Conservation (phyloP, 2,888 invertebrate genomes). For the Lymantria monacha region DNA sequence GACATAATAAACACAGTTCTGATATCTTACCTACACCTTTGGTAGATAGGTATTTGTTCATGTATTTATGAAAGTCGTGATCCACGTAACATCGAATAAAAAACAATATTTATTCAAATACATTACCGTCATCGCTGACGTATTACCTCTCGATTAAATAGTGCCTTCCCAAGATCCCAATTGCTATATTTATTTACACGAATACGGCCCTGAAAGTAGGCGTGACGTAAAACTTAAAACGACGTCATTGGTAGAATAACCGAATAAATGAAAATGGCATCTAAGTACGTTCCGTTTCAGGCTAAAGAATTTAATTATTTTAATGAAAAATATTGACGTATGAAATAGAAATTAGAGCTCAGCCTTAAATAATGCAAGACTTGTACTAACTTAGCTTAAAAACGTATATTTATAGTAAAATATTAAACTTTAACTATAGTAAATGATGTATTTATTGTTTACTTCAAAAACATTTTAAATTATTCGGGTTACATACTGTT, state of each 20-base stretch:
- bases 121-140: constrained; percentile 20
- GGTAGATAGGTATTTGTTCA: no score
- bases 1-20: no score
- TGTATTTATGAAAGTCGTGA: no score
- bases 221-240: constrained; percentile 67
- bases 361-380: background rate
- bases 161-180: constrained; percentile 32
- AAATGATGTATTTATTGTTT: background rate
- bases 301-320: background rate
- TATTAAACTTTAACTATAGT: background rate
- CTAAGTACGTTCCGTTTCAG: constrained; percentile 55
- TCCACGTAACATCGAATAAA: no score
- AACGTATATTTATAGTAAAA: background rate
- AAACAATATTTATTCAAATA: background rate
- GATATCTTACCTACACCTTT: no score
- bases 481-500: constrained; percentile 39
- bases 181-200: constrained; percentile 49
- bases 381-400: background rate
- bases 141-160: constrained; percentile 33
- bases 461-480: constrained; percentile 26
- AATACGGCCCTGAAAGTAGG: constrained; percentile 77
- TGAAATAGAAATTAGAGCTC: background rate
- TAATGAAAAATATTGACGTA: background rate
- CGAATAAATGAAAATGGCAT: constrained; percentile 39
- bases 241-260: constrained; percentile 66